phyloP scores from a whole-genome alignment of 2,888 invertebrate genomes.

The Athalia cordata region DNA sequence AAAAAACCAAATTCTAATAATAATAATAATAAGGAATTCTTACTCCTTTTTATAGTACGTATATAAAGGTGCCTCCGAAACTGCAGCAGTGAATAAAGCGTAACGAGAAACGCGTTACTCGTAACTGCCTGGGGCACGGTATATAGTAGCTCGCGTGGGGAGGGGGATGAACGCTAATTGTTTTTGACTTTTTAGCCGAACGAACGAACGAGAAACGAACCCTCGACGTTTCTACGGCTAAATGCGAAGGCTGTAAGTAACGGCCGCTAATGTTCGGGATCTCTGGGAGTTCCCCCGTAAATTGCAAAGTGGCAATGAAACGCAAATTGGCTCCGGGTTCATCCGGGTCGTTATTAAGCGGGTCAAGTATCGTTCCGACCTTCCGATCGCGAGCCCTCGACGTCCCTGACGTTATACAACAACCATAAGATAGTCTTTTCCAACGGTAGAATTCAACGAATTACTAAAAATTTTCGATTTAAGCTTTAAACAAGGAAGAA shows the following conservation, averaged over 20 bases:
- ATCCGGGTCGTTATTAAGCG: slow-evolving; percentile 42
- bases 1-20: too few species aligned
- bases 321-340: slow-evolving; percentile 42
- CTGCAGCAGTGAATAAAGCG: too few species aligned
- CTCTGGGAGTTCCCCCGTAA: slow-evolving; percentile 28
- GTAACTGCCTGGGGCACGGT: not conserved
- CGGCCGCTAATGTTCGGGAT: slow-evolving; percentile 39
- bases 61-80: too few species aligned
- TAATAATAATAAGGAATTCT: too few species aligned
- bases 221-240: not conserved
- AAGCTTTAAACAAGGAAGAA: too few species aligned
- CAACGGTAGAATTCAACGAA: not conserved
- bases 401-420: not conserved
- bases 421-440: not conserved
- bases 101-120: not conserved
- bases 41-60: too few species aligned
- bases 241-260: slow-evolving; percentile 36
- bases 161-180: not conserved
- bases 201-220: not conserved
- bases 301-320: slow-evolving; percentile 43
- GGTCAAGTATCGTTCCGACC: slow-evolving; percentile 39
- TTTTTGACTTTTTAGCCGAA: not conserved
- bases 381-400: slow-evolving; percentile 19
- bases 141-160: not conserved
- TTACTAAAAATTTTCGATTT: too few species aligned